Conservation (phyloP, 2,888 invertebrate species). For the Rotaria magnacalcarata region DNA sequence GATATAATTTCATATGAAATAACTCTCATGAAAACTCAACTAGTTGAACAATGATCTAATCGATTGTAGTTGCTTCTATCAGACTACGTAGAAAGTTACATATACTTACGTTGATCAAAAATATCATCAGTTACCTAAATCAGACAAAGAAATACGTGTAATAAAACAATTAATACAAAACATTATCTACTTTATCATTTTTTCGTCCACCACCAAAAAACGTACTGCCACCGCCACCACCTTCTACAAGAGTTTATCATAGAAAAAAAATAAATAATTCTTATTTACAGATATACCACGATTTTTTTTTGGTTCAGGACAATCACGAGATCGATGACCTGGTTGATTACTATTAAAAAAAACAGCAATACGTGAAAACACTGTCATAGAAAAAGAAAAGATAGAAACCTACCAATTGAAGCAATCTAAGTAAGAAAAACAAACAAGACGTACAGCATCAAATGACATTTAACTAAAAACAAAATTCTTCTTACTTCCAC, state of each 20-base stretch:
- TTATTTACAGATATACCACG: neutral
- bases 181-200: neutral
- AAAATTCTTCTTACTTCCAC: neutral
- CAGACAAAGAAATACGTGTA: neutral
- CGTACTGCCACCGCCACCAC: neutral
- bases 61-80: too few relatives aligned
- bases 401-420: neutral
- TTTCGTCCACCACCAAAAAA: neutral
- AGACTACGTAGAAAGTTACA: too few relatives aligned
- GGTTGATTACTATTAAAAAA: neutral
- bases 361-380: neutral
- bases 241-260: neutral
- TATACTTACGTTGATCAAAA: conserved; percentile 6
- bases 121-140: conserved; percentile 26
- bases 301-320: neutral
- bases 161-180: neutral
- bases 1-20: too few relatives aligned
- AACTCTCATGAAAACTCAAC: too few relatives aligned
- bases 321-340: conserved; percentile 25
- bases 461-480: neutral
- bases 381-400: too few relatives aligned
- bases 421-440: neutral
- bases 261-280: too few relatives aligned
- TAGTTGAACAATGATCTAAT: too few relatives aligned
- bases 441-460: too few relatives aligned